Evolutionary conservation across 2,888 invertebrate genomes (phyloP).

Genomic region (Zelleria hepariella): DNA sequence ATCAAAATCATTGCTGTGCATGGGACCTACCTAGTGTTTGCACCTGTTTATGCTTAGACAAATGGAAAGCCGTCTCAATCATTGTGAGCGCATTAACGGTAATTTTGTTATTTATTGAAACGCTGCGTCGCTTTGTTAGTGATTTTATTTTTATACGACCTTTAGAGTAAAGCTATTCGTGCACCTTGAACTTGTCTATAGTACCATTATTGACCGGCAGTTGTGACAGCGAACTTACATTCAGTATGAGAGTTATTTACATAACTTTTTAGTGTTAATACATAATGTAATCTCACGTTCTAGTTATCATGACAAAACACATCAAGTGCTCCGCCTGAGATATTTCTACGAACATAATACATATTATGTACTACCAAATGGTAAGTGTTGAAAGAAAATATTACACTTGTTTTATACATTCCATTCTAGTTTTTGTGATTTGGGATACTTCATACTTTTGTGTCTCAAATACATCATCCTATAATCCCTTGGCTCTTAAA

Average conservation of each 20-base stretch:
- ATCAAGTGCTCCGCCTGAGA: not conserved
- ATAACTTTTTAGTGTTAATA: not conserved
- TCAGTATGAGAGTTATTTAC: not conserved
- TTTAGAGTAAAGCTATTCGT: not conserved
- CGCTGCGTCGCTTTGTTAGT: not conserved
- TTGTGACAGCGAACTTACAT: not conserved
- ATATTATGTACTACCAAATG: constrained; percentile 20
- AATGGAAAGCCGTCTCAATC: not conserved
- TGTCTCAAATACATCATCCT: too few species aligned
- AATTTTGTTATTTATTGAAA: not conserved
- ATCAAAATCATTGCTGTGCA: not conserved
- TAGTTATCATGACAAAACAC: not conserved
- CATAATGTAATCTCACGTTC: not conserved
- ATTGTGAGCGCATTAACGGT: not conserved
- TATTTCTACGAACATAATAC: not conserved
- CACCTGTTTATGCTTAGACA: not conserved
- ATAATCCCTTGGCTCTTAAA: too few species aligned
- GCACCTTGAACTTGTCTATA: not conserved
- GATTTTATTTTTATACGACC: not conserved
- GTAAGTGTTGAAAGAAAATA: constrained; percentile 16
- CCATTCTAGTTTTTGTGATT: too few species aligned
- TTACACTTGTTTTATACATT: too few species aligned
- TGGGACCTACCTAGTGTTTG: not conserved
- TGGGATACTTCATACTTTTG: too few species aligned
- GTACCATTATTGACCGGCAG: not conserved